These are phyloP conservation scores for Caenorhabditis remanei DNA, from an alignment of 1,140 invertebrate genomes.

Conservation along the genomic window DNA sequence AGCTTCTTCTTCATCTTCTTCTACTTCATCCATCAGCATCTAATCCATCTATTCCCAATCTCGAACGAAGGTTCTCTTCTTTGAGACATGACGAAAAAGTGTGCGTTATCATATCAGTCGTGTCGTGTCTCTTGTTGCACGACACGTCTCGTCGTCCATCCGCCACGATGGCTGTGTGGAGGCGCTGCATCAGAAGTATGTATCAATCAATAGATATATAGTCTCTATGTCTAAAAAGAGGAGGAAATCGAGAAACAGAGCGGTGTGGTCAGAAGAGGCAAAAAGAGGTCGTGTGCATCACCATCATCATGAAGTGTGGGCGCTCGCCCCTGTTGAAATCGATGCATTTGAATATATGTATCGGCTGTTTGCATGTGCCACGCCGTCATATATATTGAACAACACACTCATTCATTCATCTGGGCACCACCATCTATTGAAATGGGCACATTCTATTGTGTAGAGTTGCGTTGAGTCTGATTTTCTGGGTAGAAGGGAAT, in stretches of 20 bases:
- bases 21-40: too few relatives aligned
- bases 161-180: background rate
- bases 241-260: background rate
- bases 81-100: background rate
- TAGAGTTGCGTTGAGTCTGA: too few relatives aligned
- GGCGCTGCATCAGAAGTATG: conserved; percentile 42
- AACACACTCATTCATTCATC: too few relatives aligned
- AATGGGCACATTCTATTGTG: too few relatives aligned
- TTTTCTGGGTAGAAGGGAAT: too few relatives aligned
- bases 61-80: conserved; percentile 17
- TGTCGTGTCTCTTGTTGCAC: background rate
- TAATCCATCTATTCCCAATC: too few relatives aligned
- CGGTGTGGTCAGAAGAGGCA: background rate
- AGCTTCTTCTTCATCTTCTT: too few relatives aligned
- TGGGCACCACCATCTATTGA: too few relatives aligned
- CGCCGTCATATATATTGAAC: too few relatives aligned
- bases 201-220: conserved; percentile 44
- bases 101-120: conserved; percentile 52
- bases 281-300: background rate
- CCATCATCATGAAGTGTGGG: background rate
- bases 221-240: background rate
- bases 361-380: too few relatives aligned
- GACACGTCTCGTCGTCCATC: background rate
- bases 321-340: background rate
- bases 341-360: background rate